These are phyloP conservation scores for Drosophila parthenogenetica DNA, from an alignment of 2,888 invertebrate species.

Conservation along the genomic window DNA sequence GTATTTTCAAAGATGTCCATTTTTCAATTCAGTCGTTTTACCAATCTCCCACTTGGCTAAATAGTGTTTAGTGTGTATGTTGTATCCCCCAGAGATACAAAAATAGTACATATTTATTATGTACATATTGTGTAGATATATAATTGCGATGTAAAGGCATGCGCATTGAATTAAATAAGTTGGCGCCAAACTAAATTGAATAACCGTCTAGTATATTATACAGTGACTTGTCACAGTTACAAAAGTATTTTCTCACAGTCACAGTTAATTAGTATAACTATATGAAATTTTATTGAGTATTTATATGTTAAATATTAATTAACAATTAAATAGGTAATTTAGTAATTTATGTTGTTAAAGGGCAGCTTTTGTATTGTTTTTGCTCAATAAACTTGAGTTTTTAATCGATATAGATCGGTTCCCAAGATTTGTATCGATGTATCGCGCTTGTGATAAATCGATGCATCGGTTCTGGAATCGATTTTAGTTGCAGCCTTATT, in stretches of 20 bases:
- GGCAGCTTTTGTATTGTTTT: too few relatives aligned
- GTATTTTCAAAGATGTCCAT: conserved; percentile 84
- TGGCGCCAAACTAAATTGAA: conserved; percentile 19
- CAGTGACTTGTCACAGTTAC: background rate
- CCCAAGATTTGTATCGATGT: too few relatives aligned
- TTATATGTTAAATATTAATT: background rate
- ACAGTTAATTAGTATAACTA: too few relatives aligned
- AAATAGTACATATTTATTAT: conserved; percentile 26
- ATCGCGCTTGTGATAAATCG: too few relatives aligned
- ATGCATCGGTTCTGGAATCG: background rate
- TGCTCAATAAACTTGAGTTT: too few relatives aligned
- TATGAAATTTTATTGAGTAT: background rate
- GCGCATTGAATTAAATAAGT: conserved; percentile 33
- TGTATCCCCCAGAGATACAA: conserved; percentile 18
- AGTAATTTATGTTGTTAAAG: too few relatives aligned
- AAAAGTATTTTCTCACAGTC: too few relatives aligned
- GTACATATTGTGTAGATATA: conserved; percentile 18
- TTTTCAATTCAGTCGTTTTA: conserved; percentile 20
- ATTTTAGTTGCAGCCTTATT: conserved; percentile 8
- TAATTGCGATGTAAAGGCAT: conserved; percentile 27
- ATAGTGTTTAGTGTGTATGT: conserved; percentile 45
- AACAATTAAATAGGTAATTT: too few relatives aligned
- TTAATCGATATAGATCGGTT: too few relatives aligned
- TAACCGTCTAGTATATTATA: background rate
- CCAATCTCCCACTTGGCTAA: conserved; percentile 18